Conservation (phyloP, 92 coral and sea anemone genomes). For the Heteractis magnifica region DNA sequence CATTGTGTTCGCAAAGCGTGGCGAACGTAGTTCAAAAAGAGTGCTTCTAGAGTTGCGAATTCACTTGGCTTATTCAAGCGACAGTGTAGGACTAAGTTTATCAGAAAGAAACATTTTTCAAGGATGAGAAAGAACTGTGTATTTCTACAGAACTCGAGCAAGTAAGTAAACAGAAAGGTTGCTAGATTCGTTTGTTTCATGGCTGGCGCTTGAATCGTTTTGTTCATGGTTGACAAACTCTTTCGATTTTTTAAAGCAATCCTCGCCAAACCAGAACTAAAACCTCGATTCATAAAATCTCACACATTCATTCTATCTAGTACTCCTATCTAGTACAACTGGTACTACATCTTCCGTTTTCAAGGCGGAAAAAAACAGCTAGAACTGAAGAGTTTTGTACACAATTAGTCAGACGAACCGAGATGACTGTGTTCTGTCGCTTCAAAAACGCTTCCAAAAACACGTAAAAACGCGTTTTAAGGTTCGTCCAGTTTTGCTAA, state of each 20-base stretch:
- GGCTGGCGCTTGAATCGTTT: background rate
- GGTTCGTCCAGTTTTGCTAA: background rate
- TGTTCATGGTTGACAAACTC: background rate
- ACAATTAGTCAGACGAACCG: conserved; percentile 24
- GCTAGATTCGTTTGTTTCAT: background rate
- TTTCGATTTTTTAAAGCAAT: background rate
- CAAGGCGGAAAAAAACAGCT: conserved; percentile 10
- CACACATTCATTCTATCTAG: background rate
- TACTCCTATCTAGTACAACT: background rate
- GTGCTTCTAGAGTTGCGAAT: background rate
- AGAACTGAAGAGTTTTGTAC: background rate
- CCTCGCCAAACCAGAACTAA: background rate
- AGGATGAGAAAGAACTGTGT: background rate
- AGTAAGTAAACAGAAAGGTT: conserved; percentile 22
- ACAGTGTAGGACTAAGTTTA: background rate
- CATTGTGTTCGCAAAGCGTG: conserved; percentile 39
- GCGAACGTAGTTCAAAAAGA: conserved; percentile 9
- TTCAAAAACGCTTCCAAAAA: background rate
- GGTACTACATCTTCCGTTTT: background rate
- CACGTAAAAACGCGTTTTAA: background rate
- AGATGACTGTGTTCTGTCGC: background rate
- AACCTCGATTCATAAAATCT: background rate
- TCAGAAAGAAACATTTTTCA: background rate
- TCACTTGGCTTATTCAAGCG: background rate
- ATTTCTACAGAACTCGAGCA: background rate